Evolutionary conservation across 2,797 vertebrate genomes (phyloP).

Genomic region (Tapirus indicus): DNA sequence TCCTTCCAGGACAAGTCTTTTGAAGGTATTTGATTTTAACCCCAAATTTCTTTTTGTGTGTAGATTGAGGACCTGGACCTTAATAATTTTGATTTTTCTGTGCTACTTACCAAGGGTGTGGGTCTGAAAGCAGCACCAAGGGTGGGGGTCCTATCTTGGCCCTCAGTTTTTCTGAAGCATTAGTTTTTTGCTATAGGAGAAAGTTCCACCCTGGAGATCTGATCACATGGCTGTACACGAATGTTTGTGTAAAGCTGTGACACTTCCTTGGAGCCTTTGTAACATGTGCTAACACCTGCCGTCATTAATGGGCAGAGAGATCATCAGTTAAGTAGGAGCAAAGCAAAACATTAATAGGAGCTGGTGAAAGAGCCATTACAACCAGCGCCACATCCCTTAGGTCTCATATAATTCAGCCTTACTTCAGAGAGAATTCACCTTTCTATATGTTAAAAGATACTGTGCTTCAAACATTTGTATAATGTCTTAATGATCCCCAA

Average conservation of each 20-base stretch:
- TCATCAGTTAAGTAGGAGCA: not conserved
- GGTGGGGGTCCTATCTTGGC: too few species aligned
- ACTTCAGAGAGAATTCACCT: constrained; percentile 12
- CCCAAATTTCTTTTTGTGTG: not conserved
- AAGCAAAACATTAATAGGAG: not conserved
- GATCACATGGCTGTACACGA: not conserved
- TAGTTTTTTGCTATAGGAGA: not conserved
- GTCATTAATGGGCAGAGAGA: not conserved
- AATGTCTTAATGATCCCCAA: not conserved
- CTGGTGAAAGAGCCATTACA: not conserved
- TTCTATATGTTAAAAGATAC: not conserved
- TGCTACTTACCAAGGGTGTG: not conserved
- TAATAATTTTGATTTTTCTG: not conserved
- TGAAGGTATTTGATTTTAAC: not conserved
- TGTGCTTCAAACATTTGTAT: constrained; percentile 15
- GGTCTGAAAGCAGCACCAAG: not conserved
- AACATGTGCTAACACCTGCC: not conserved
- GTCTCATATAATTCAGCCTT: not conserved
- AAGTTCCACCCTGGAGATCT: not conserved
- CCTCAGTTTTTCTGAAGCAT: not conserved
- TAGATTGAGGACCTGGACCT: not conserved
- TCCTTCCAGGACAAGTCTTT: not conserved
- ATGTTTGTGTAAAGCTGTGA: not conserved
- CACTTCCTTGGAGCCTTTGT: not conserved
- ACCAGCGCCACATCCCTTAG: not conserved